Conservation (phyloP, 2,888 invertebrate species). For the Adelognathus sp. region DNA sequence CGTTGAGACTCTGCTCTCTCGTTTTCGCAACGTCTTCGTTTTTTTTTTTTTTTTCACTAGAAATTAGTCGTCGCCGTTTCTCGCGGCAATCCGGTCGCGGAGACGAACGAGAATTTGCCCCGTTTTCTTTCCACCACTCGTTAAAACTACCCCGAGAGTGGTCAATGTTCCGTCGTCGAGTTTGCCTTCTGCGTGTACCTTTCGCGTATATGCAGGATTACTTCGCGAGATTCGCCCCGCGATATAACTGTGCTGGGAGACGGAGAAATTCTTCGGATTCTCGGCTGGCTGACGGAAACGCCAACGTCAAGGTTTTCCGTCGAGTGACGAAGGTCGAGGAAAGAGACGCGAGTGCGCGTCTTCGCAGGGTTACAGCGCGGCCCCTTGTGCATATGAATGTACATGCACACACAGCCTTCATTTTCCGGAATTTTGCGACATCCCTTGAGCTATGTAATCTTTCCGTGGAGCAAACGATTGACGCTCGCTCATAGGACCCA, state of each 20-base stretch:
- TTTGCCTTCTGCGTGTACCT: neutral
- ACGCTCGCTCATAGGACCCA: neutral
- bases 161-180: neutral
- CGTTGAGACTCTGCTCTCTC: neutral
- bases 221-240: neutral
- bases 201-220: neutral
- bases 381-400: neutral
- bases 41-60: neutral
- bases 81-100: neutral
- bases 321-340: conserved; percentile 15
- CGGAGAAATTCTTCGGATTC: conserved; percentile 22
- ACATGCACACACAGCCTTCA: neutral
- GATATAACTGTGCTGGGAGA: neutral
- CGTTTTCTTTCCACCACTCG: neutral
- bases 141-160: neutral
- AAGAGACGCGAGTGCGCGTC: conserved; percentile 1
- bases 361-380: neutral
- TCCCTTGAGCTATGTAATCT: neutral
- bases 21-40: neutral
- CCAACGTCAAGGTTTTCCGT: neutral
- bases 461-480: neutral
- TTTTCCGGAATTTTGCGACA: neutral
- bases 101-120: neutral
- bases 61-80: conserved; percentile 25
- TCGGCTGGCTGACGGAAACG: neutral